Conservation (phyloP, 2,888 invertebrate genomes). For the Nemapogon koenigi region DNA sequence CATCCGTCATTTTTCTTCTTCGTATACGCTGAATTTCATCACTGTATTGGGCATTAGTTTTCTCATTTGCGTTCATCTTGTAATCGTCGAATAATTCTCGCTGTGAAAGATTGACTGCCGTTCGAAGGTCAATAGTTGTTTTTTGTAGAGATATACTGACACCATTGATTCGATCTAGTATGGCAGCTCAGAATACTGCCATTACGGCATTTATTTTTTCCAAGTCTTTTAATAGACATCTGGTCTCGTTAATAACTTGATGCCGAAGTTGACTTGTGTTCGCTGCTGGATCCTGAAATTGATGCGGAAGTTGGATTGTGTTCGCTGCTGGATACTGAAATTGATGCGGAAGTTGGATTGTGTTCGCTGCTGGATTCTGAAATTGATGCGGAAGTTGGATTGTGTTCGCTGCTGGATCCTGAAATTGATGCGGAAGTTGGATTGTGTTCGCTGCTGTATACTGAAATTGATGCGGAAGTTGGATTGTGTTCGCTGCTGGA, state of each 20-base stretch:
- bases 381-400: too few relatives aligned
- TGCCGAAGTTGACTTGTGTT: too few relatives aligned
- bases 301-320: too few relatives aligned
- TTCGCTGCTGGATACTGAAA: too few relatives aligned
- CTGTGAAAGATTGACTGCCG: constrained; percentile 10
- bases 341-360: too few relatives aligned
- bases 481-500: too few relatives aligned
- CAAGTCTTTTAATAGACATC: constrained; percentile 5
- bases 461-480: too few relatives aligned
- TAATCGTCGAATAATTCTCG: constrained; percentile 9
- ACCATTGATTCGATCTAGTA: constrained; percentile 7
- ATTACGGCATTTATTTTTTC: constrained; percentile 9
- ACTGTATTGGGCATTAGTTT: constrained; percentile 9
- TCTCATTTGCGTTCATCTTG: constrained; percentile 7
- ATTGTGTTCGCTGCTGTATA: too few relatives aligned
- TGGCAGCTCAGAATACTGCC: constrained; percentile 6
- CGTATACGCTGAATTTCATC: constrained; percentile 9
- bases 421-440: too few relatives aligned
- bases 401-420: too few relatives aligned
- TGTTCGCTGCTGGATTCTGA: too few relatives aligned
- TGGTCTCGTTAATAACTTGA: constrained; percentile 6
- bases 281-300: too few relatives aligned
- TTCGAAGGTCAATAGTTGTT: constrained; percentile 8
- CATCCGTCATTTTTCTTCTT: constrained; percentile 5
- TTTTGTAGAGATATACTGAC: constrained; percentile 8